Conservation (phyloP, 2,888 invertebrate species). For the Lysandra coridon region DNA sequence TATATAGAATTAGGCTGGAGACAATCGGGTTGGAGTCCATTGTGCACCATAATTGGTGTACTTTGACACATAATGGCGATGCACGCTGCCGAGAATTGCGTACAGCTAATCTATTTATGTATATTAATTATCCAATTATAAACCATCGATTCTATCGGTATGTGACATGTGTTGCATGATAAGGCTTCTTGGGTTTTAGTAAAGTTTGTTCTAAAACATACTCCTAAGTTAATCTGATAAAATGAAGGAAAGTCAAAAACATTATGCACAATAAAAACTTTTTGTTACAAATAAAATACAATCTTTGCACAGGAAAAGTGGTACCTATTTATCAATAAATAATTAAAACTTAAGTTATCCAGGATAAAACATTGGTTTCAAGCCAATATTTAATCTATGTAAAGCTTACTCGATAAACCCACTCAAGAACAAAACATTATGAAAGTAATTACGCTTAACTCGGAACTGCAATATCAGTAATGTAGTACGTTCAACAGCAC, state of each 20-base stretch:
- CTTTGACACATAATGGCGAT: constrained; percentile 56
- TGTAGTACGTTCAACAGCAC: background rate
- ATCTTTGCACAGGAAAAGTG: background rate
- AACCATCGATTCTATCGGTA: constrained; percentile 1
- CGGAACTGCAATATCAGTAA: background rate
- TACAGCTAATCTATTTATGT: constrained; percentile 30
- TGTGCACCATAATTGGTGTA: constrained; percentile 60
- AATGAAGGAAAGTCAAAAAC: background rate
- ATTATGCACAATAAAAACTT: background rate
- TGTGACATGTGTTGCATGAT: background rate
- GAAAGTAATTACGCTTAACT: constrained; percentile 11
- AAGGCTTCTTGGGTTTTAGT: background rate
- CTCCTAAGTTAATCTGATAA: background rate
- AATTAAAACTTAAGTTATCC: too few relatives aligned
- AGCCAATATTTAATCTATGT: too few relatives aligned
- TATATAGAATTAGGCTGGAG: constrained; percentile 8
- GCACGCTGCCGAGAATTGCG: constrained; percentile 46
- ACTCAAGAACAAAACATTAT: constrained; percentile 4
- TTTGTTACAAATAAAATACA: background rate
- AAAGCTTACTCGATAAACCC: background rate
- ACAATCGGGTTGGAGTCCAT: constrained; percentile 47
- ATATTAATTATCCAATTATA: constrained; percentile 28
- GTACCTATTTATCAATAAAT: too few relatives aligned
- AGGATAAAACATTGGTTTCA: too few relatives aligned
- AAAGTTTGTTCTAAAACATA: background rate